Evolutionary conservation across 2,888 invertebrate species (phyloP).

Genomic region (Platycheirus albimanus): DNA sequence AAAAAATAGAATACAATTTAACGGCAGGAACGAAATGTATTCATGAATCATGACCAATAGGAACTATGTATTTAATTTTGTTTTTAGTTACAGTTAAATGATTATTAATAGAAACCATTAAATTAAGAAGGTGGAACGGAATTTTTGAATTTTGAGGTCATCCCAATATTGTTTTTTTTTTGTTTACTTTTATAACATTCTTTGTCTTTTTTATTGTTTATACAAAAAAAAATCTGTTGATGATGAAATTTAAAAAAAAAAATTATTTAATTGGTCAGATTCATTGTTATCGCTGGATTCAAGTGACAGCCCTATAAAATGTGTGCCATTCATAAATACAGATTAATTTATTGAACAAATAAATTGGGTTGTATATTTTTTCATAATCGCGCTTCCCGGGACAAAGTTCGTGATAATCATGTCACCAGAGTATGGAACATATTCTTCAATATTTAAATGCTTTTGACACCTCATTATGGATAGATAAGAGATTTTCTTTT

Average conservation of each 20-base stretch:
- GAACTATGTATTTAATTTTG: too few relatives aligned
- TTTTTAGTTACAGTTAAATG: constrained; percentile 6
- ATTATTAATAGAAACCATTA: constrained; percentile 23
- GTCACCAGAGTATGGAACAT: constrained; percentile 4
- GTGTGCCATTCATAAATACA: constrained; percentile 45
- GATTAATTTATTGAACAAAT: constrained; percentile 46
- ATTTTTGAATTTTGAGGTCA: constrained; percentile 58
- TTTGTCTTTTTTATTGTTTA: neutral
- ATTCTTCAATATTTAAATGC: neutral
- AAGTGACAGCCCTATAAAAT: constrained; percentile 30
- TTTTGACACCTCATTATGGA: constrained; percentile 3
- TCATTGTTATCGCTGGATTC: constrained; percentile 39
- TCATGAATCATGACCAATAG: too few relatives aligned
- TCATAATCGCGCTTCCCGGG: constrained; percentile 26
- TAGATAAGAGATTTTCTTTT: constrained; percentile 1
- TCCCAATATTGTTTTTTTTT: constrained; percentile 31
- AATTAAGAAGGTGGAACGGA: constrained; percentile 41
- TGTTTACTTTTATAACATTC: neutral
- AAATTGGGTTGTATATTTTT: constrained; percentile 33
- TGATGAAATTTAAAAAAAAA: constrained; percentile 23
- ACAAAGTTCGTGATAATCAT: constrained; percentile 21
- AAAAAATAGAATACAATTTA: constrained; percentile 7
- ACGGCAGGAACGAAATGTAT: constrained; percentile 24
- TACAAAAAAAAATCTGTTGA: neutral
- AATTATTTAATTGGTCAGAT: constrained; percentile 46